These are phyloP conservation scores for Muntiacus muntjak DNA, from an alignment of 2,113 vertebrate species.

Conservation along the genomic window DNA sequence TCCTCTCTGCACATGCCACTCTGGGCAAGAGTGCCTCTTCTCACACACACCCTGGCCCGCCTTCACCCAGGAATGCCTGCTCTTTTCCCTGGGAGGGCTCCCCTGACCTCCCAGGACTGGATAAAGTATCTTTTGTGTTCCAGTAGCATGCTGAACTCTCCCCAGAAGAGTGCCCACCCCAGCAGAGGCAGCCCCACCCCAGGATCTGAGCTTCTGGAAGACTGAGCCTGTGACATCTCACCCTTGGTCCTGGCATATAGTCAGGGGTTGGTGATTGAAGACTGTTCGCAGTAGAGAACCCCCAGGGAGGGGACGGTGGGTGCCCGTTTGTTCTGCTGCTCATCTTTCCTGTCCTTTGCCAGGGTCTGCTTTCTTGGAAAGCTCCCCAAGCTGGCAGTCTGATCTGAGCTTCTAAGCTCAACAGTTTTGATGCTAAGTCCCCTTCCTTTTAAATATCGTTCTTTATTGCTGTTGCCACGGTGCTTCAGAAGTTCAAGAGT, in stretches of 20 bases:
- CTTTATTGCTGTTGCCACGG: neutral
- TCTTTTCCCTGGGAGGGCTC: neutral
- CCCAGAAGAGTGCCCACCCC: neutral
- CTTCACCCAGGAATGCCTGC: neutral
- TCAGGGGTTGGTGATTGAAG: neutral
- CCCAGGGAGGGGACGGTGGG: neutral
- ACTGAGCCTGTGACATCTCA: neutral
- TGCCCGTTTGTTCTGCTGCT: neutral
- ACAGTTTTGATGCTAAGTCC: neutral
- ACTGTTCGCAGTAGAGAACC: neutral
- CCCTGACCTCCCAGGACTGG: neutral
- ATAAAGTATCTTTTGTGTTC: neutral
- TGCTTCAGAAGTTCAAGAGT: neutral
- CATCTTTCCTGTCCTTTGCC: neutral
- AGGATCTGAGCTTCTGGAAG: neutral
- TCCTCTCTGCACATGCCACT: neutral
- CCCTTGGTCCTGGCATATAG: neutral
- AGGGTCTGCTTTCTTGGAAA: neutral
- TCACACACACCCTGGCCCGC: neutral
- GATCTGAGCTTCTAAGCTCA: neutral
- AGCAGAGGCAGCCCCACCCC: no score
- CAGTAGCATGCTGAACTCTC: neutral
- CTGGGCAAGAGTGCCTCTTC: neutral
- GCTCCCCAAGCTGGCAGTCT: neutral
- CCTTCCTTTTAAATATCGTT: neutral